A percentile compares a stretch with the other conserved stretches of the same genome.
These are phyloP conservation scores for Psococerastis gibbosa DNA, from an alignment of 2,888 invertebrate species.

Conservation along the genomic window DNA sequence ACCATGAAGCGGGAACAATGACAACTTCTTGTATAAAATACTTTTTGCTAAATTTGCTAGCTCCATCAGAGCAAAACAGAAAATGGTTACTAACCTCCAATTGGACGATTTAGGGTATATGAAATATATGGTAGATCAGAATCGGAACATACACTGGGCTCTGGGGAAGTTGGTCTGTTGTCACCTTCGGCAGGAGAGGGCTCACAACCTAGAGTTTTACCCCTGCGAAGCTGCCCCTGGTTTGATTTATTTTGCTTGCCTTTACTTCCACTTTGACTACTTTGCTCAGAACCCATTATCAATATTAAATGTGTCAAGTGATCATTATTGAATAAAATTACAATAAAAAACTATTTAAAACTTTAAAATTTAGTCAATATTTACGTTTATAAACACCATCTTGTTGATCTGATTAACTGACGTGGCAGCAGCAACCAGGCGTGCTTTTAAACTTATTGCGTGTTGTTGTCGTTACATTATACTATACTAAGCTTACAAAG, in stretches of 20 bases:
- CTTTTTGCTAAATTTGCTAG: conserved; percentile 5
- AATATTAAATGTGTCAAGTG: not conserved
- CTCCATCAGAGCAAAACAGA: conserved; percentile 2
- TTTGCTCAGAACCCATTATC: conserved; percentile 21
- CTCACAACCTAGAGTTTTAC: conserved; percentile 21
- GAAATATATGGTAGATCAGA: conserved; percentile 81
- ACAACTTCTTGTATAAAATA: too few relatives aligned
- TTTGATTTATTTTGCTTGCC: conserved; percentile 16
- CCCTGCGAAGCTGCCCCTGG: conserved; percentile 18
- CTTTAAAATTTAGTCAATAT: not conserved
- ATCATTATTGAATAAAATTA: too few relatives aligned
- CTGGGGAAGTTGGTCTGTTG: conserved; percentile 49
- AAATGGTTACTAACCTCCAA: conserved; percentile 39
- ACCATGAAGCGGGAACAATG: not conserved
- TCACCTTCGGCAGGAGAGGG: conserved; percentile 17
- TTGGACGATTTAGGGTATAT: conserved; percentile 73
- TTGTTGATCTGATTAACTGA: too few relatives aligned
- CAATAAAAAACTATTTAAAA: not conserved
- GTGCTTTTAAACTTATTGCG: too few relatives aligned
- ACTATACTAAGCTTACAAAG: too few relatives aligned
- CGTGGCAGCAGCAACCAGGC: too few relatives aligned
- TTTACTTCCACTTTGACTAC: conserved; percentile 17
- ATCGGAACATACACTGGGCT: conserved; percentile 74
- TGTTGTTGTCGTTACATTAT: too few relatives aligned
- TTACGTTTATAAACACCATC: too few relatives aligned